Base-by-base conservation (phyloP, 2,113 vertebrate species). In the Strix aluco region DNA sequence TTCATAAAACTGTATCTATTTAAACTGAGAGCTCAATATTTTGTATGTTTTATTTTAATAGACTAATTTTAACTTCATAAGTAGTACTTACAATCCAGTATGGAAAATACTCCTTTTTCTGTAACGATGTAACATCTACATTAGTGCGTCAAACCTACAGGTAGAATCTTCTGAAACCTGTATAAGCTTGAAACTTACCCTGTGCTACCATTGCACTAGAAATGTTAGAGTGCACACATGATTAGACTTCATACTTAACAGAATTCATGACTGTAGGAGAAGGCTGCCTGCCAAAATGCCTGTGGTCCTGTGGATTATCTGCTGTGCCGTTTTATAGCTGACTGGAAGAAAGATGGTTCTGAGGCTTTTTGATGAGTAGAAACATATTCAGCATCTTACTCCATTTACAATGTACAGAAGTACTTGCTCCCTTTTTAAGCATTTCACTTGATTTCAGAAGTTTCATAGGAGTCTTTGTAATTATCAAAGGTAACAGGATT, bases 251-350 rank as follows among this genome's bases (percentile, higher is more conserved):
- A n/a, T 80, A 62, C 52, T 49, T 75, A 66, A 49, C 71, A 86
- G 66, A 75, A 88, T 75, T 90, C 32, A 27, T 86, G 70, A 21
- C 73, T 81, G 62, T 52, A 38, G 80, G 85, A 86, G 34, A 26
- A 70, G 88, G 88, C 92, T 92, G 90, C 66, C 44, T 95, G 87
- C 92, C 93, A 96, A 34, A 84, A 67, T 77, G 75, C 74, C 86
- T 92, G 69, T 81, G 73, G 58, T 86, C 90, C 91, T 65, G 44
- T 92, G 85, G 72, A 88, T 91, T 96, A 84, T 92, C 73, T 91
- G 27, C 84, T 91, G 62, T 86, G 49, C 82, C 27, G 3, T 88
- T 94, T 92, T 81, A 58, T 75, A 55, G 52, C 59, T 88, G 74
- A 85, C 92, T 47, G 92, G 75, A 82, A 81, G 86, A 75, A 86